Percentiles rank a stretch among this genome's conserved stretches.
Evolutionary conservation across 2,797 vertebrate genomes (phyloP).

Genomic region (Parauchenoglanis ngamensis): DNA sequence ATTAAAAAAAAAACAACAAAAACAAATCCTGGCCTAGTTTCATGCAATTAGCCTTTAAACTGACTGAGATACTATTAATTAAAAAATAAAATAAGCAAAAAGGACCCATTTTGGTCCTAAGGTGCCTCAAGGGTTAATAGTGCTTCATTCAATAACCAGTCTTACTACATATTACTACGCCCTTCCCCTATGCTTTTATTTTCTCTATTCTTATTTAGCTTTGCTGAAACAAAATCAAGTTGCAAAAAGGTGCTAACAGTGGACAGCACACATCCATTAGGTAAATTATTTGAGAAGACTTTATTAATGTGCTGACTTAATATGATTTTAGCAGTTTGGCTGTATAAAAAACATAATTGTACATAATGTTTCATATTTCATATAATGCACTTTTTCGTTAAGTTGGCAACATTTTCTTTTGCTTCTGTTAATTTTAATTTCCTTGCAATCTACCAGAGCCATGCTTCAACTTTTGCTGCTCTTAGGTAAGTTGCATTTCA

Average conservation of each 20-base stretch:
- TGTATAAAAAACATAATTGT: no score
- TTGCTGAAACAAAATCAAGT: neutral
- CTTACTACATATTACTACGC: neutral
- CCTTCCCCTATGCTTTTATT: neutral
- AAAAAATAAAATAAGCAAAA: no score
- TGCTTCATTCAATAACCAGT: neutral
- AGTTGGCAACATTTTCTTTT: no score
- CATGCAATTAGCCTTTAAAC: no score
- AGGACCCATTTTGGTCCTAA: no score
- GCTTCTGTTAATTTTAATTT: neutral
- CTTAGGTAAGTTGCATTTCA: neutral
- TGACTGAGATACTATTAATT: no score
- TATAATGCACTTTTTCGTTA: no score
- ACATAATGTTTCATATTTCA: no score
- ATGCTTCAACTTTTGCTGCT: conserved; percentile 1
- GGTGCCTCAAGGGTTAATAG: no score
- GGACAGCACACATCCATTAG: neutral
- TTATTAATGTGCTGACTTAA: neutral
- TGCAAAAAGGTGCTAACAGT: neutral
- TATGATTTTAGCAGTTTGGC: no score
- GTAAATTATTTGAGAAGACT: neutral
- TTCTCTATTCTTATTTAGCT: neutral
- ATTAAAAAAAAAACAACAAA: no score
- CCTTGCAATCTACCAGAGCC: neutral
- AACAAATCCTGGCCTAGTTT: no score